These are phyloP conservation scores for Mercenaria mercenaria DNA, from an alignment of 1,140 invertebrate genomes.

Conservation along the genomic window DNA sequence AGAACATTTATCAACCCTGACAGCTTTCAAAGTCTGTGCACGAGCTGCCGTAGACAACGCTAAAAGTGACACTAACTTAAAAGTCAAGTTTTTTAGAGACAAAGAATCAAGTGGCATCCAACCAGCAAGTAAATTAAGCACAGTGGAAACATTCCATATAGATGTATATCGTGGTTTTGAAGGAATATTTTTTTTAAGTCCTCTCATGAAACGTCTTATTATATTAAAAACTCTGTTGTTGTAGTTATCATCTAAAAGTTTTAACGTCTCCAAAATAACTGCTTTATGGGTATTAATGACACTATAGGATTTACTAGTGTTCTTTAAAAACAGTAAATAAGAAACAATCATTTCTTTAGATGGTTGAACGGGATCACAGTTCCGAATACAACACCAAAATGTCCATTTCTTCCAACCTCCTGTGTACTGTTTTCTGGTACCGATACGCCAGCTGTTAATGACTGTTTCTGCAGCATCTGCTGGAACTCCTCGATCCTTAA, in stretches of 20 bases:
- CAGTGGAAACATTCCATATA: constrained; percentile 10
- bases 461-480: not conserved
- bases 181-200: not conserved
- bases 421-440: not conserved
- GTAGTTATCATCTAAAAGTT: not conserved
- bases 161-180: not conserved
- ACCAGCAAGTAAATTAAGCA: not conserved
- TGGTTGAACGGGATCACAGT: not conserved
- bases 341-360: not conserved
- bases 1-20: not conserved
- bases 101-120: not conserved
- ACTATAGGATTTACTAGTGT: not conserved
- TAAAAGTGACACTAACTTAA: constrained; percentile 2
- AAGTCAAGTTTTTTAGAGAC: constrained; percentile 24
- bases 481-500: not conserved
- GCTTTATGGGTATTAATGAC: not conserved
- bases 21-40: not conserved
- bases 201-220: not conserved
- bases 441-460: not conserved
- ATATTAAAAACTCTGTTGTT: not conserved
- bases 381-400: not conserved
- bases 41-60: not conserved
- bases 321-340: not conserved
- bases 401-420: too few species aligned
- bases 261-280: not conserved